Base-by-base conservation (phyloP, 2,113 vertebrate species). In the Hippoglossus stenolepis region DNA sequence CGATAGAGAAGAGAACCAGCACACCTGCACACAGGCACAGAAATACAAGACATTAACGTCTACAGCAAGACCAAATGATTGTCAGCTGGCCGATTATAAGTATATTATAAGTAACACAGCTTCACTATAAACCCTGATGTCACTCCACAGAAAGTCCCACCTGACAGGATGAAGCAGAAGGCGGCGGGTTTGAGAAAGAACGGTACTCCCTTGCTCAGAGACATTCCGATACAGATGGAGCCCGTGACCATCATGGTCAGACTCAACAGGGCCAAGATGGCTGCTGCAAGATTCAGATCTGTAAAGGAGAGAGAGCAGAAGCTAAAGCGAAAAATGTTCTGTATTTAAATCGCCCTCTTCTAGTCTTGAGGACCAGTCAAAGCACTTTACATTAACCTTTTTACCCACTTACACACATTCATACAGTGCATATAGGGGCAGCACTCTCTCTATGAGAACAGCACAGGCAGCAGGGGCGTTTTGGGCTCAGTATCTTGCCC, bases 151-250 rank as follows among this genome's bases (percentile, higher is more conserved):
- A 23, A 45, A 31, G 43, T 17, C 77, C 49, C 57, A 97, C 96
- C 96, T 94, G 96, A 95, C 24, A 96, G 74, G 84, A 96, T 93
- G 73, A 97, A 97, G 86, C 95, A 97, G 91, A 95, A 90, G 20
- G 96, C 95, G 24, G 96, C 96, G 3, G 96, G 95, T 60, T 96
- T 96, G 64, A 97, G 93, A 76, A 97, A 96, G 94, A 95, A 97
- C 13, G 91, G 91, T 4, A 96, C 96, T 13, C 94, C 95, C 91
- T 97, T 97, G 78, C 94, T 96, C 86, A 97, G 94, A 54, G 96
- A 95, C 96, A 96, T 97, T 80, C 83, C 93, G 85, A 97, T 91
- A 47, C 95, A 97, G 85, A 97, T 93, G 63, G 95, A 95, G 17
- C 96, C 96, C 92, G 95, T 94, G 73, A 91, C 93, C 95, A 96